These are phyloP conservation scores for Mormyrus proboscirostris DNA, from an alignment of 2,797 vertebrate genomes.

Conservation along the genomic window DNA sequence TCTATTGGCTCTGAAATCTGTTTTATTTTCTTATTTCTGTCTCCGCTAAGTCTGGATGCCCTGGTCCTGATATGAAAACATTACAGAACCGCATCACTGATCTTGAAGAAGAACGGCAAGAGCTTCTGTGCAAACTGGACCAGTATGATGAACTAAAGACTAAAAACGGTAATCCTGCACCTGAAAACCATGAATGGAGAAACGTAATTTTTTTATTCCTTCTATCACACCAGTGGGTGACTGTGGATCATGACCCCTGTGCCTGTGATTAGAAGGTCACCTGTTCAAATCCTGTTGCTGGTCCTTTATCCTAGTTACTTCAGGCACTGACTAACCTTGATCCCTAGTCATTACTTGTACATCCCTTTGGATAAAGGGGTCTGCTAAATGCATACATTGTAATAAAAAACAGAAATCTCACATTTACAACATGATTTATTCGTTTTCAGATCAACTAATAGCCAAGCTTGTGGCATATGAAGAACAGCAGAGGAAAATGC, in stretches of 20 bases:
- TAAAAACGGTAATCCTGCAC: constrained; percentile 66
- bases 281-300: not conserved
- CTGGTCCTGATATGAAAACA: constrained; percentile 53
- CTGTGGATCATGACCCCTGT: not conserved
- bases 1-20: not conserved
- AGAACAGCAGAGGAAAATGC: constrained; percentile 81
- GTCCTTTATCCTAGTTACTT: not conserved
- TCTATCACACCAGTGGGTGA: not conserved
- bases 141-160: constrained; percentile 64
- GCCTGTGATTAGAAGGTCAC: not conserved
- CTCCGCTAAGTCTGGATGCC: constrained; percentile 56
- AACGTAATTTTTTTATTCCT: not conserved
- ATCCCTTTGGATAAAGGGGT: not conserved
- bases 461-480: constrained; percentile 78
- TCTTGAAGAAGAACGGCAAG: constrained; percentile 71
- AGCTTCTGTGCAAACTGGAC: constrained; percentile 67
- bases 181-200: not conserved
- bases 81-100: constrained; percentile 61
- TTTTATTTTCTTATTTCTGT: not conserved
- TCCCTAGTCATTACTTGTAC: not conserved
- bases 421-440: not conserved
- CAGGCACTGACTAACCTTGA: not conserved
- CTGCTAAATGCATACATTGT: not conserved
- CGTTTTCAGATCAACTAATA: constrained; percentile 66
- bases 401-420: not conserved